Evolutionary conservation across 2,113 vertebrate genomes (phyloP).

Genomic region (Cavia aperea): DNA sequence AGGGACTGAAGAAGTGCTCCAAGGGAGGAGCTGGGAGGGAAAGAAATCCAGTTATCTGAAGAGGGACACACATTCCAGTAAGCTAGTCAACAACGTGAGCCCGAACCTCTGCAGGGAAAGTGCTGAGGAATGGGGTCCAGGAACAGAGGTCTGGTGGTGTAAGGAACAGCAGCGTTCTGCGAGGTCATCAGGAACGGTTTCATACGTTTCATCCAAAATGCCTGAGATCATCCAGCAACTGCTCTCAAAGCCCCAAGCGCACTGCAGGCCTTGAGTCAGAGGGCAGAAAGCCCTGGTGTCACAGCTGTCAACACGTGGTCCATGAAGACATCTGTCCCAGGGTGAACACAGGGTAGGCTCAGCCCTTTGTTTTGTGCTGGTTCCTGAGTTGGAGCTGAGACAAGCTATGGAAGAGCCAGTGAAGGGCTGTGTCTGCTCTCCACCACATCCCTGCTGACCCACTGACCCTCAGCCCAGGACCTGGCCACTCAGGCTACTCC

Average conservation of each 20-base stretch:
- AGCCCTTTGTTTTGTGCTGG: neutral
- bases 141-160: neutral
- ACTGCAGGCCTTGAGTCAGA: neutral
- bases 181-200: neutral
- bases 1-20: neutral
- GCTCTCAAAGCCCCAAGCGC: neutral
- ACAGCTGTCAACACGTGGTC: neutral
- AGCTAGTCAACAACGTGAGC: accelerated
- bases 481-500: neutral
- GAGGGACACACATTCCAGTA: accelerated
- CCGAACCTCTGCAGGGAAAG: neutral
- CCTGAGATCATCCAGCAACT: neutral
- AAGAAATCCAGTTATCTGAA: neutral
- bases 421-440: neutral
- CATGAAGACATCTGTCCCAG: neutral
- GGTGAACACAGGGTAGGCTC: neutral
- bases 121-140: neutral
- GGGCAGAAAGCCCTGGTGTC: neutral
- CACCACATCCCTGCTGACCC: too few species aligned
- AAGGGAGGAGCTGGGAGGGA: neutral
- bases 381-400: neutral
- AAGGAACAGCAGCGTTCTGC: neutral
- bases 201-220: neutral
- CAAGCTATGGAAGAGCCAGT: neutral
- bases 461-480: neutral